A percentile compares a stretch with the other conserved stretches of the same genome.
Evolutionary conservation across 2,888 invertebrate genomes (phyloP).

Genomic region (Azorinus chamasolen): DNA sequence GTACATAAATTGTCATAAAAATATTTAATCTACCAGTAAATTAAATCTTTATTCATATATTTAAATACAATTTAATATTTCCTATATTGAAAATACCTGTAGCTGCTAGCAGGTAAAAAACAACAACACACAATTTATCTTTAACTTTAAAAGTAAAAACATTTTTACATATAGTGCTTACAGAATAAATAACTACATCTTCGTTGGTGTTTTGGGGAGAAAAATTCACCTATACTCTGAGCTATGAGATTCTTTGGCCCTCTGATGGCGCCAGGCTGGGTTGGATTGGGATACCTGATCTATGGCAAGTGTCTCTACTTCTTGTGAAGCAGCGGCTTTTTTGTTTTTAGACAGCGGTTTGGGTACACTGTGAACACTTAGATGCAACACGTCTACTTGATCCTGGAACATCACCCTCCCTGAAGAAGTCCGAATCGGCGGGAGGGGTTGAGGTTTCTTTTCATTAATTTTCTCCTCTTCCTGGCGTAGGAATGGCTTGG

Average conservation of each 20-base stretch:
- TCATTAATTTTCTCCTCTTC: conserved; percentile 57
- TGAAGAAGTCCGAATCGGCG: conserved; percentile 71
- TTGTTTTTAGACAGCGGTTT: conserved; percentile 56
- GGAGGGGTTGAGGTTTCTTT: conserved; percentile 65
- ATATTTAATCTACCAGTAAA: too few relatives aligned
- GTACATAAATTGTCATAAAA: too few relatives aligned
- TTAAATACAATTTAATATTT: too few relatives aligned
- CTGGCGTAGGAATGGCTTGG: conserved; percentile 71
- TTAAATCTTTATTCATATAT: too few relatives aligned
- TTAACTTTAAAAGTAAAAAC: too few relatives aligned
- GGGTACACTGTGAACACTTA: conserved; percentile 63
- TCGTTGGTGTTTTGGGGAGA: too few relatives aligned
- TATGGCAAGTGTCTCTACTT: conserved; percentile 78
- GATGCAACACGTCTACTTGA: conserved; percentile 68
- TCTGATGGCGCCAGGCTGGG: conserved; percentile 66
- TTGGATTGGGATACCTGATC: conserved; percentile 73
- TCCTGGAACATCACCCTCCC: conserved; percentile 57
- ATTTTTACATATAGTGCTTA: too few relatives aligned
- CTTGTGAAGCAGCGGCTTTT: conserved; percentile 52
- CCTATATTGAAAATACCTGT: too few relatives aligned
- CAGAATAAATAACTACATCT: too few relatives aligned
- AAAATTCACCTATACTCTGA: conserved; percentile 69
- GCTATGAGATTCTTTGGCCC: conserved; percentile 77
- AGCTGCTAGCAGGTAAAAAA: too few relatives aligned
- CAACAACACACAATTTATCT: too few relatives aligned